A percentile compares a stretch with the other conserved stretches of the same genome.
phyloP scores from a whole-genome alignment of 35 echinoderm and acorn worm species.

The Patiria miniata region DNA sequence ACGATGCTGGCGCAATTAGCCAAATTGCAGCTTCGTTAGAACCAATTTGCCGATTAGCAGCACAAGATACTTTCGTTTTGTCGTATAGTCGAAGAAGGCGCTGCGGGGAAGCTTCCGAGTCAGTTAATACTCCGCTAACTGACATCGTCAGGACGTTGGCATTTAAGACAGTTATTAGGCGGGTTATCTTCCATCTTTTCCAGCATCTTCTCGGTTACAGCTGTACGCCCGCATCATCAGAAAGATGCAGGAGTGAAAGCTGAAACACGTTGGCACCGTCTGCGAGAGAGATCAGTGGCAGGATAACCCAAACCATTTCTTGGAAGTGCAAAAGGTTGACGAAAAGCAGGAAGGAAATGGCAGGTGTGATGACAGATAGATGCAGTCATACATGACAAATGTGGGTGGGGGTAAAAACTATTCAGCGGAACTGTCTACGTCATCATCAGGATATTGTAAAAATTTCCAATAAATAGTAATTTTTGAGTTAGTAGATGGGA shows the following conservation, averaged over 20 bases:
- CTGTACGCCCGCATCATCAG: background rate
- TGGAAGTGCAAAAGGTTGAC: background rate
- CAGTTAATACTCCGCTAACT: background rate
- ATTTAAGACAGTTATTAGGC: too few species aligned
- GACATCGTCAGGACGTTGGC: too few species aligned
- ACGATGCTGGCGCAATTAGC: background rate
- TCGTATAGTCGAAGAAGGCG: background rate
- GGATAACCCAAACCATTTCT: slow-evolving; percentile 3
- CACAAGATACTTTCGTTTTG: background rate
- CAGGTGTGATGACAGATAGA: slow-evolving; percentile 13
- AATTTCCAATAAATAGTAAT: too few species aligned
- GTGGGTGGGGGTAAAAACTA: background rate
- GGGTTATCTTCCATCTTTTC: too few species aligned
- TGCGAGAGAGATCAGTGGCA: background rate
- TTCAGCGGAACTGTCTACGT: too few species aligned
- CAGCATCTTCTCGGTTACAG: background rate
- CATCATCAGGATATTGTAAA: too few species aligned
- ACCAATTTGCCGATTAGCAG: background rate
- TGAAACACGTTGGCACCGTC: background rate
- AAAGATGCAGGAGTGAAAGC: background rate
- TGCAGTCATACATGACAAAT: background rate
- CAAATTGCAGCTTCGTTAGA: background rate
- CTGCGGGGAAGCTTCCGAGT: slow-evolving; percentile 11
- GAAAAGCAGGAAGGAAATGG: slow-evolving; percentile 1
- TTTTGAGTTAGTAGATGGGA: too few species aligned